Evolutionary conservation across 2,797 vertebrate species (phyloP), one percentile per base, ranked within the genome.

Genomic region (Schizopygopsis pylzovi): DNA sequence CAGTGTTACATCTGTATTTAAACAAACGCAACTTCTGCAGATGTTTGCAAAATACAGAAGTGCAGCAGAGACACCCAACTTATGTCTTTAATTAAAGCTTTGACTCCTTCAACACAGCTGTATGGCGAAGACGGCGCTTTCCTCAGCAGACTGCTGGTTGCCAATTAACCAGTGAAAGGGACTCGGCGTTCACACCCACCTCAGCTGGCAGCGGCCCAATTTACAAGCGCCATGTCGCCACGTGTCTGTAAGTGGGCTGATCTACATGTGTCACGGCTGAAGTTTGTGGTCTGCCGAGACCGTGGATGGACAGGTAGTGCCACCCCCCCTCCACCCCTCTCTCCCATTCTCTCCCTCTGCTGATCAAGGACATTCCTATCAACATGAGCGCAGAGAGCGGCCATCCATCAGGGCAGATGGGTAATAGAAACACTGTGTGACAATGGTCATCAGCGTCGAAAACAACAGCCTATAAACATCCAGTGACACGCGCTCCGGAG

Each of bases 391-490:
- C 91, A 92, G 91, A 92, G 90, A 90, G 91, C 87, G 86, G 89
- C 92, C 93, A 95, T 96, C 94, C 92, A 96, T 96, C 95, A 96
- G 92, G 86, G 71, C 87, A 79, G 89, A 86, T 92, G 92, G 93
- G 94, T 95, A 95, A 95, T 95, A 93, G 93, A 95, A 95, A 94
- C 93, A 94, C 92, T 91, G 93, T 28, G 90, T 95, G 94, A 95
- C 94, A 94, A 94, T 95, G 94, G 95, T 95, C 94, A 95, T 95
- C 95, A 95, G 92, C 94, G 90, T 92, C 79, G 92, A 94, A 95
- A 95, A 95, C 95, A 94, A 94, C 93, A 92, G 92, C 88, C 95
- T 93, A 95, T 96, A 96, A 96, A 96, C 94, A 95, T 94, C 93
- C 90, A 82, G n/a, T 94, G 93, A 95, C 93, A 94, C 92, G 89